These are phyloP conservation scores for Torymus tubicola DNA, from an alignment of 2,888 invertebrate species.

Conservation along the genomic window DNA sequence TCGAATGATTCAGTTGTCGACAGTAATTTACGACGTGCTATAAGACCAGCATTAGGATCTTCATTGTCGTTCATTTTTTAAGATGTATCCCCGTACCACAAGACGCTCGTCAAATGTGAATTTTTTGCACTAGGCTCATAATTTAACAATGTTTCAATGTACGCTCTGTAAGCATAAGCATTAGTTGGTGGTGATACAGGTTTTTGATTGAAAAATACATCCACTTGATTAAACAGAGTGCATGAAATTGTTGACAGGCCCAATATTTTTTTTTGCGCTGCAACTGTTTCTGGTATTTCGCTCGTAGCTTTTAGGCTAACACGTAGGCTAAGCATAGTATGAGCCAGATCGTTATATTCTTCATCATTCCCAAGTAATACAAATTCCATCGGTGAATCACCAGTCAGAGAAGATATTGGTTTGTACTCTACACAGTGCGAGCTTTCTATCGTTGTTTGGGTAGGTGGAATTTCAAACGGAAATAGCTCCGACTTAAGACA, in stretches of 20 bases:
- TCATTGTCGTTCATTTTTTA: background rate
- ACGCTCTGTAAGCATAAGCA: background rate
- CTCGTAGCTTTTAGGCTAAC: no score
- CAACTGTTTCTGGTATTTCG: no score
- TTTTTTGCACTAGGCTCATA: background rate
- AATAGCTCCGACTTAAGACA: no score
- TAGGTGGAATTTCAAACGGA: no score
- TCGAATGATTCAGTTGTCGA: background rate
- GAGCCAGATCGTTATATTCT: conserved; percentile 62
- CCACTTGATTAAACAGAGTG: conserved; percentile 7
- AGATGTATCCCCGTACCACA: background rate
- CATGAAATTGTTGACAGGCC: background rate
- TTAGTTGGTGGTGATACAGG: background rate
- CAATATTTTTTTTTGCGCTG: background rate
- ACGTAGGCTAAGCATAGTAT: conserved; percentile 60
- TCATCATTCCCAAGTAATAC: conserved; percentile 60
- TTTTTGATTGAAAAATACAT: background rate
- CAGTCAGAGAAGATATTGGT: conserved; percentile 57
- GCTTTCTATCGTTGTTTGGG: background rate
- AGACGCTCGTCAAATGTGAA: background rate
- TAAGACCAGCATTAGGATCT: background rate
- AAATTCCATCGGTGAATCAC: conserved; percentile 63
- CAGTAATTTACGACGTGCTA: background rate
- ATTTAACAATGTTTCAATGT: conserved; percentile 1
- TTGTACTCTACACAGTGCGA: no score